A percentile compares a stretch with the other conserved stretches of the same genome.
These are phyloP conservation scores for Drosophila carrolli DNA, from an alignment of 1,140 invertebrate genomes.

Conservation along the genomic window DNA sequence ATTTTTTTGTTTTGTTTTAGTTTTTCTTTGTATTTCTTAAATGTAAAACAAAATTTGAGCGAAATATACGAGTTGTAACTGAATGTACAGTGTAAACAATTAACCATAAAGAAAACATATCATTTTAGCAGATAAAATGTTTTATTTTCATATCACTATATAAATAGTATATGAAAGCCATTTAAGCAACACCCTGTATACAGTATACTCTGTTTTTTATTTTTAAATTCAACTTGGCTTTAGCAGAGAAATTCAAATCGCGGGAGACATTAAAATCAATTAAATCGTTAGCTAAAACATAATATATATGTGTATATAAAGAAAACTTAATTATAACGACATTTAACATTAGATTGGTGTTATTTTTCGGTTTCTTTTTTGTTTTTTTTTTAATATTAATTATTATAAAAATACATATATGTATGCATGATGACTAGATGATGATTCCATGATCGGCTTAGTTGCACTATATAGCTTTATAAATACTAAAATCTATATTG, in stretches of 20 bases:
- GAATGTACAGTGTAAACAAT: conserved; percentile 65
- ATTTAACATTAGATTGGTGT: conserved; percentile 82
- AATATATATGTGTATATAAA: conserved; percentile 57
- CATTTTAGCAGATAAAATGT: conserved; percentile 46
- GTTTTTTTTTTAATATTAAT: conserved; percentile 43
- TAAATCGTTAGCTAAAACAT: conserved; percentile 73
- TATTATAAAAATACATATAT: conserved; percentile 78
- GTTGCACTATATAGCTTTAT: conserved; percentile 61
- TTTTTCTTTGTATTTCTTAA: conserved; percentile 39
- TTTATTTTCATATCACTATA: conserved; percentile 24
- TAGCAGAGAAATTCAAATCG: conserved; percentile 58
- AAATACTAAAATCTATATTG: conserved; percentile 49
- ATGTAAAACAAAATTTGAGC: conserved; percentile 76
- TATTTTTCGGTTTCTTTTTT: conserved; percentile 37
- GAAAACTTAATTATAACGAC: conserved; percentile 80
- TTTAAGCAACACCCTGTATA: conserved; percentile 78
- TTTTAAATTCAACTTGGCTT: conserved; percentile 65
- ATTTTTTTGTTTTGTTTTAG: conserved; percentile 16
- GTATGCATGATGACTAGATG: conserved; percentile 64
- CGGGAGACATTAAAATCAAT: conserved; percentile 43
- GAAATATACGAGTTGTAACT: conserved; percentile 71
- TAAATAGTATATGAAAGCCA: conserved; percentile 49
- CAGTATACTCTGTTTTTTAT: conserved; percentile 32
- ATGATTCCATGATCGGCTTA: conserved; percentile 60
- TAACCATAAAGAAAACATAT: conserved; percentile 69